Conservation (phyloP, 2,888 invertebrate genomes). For the Parascotia fuliginaria region DNA sequence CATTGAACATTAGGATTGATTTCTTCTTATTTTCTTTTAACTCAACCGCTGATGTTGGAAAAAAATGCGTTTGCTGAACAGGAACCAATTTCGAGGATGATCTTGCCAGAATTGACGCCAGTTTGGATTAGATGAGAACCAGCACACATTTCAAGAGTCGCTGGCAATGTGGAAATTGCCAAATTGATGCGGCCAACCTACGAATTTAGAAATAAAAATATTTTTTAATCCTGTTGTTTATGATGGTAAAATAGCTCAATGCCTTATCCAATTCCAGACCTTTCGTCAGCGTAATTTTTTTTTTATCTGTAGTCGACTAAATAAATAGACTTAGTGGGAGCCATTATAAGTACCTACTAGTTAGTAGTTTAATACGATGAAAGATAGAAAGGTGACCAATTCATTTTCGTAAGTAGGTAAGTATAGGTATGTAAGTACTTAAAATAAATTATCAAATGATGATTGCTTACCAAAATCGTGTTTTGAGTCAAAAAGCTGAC, state of each 20-base stretch:
- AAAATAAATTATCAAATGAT: background rate
- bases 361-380: no score
- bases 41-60: constrained; percentile 47
- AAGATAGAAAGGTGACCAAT: no score
- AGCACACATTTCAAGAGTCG: constrained; percentile 70
- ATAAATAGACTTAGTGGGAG: no score
- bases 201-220: background rate
- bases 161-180: constrained; percentile 63
- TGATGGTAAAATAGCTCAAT: no score
- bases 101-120: constrained; percentile 61
- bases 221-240: no score
- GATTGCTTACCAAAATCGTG: constrained; percentile 60
- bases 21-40: background rate
- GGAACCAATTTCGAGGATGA: constrained; percentile 66
- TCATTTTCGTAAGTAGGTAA: no score
- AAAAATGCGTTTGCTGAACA: constrained; percentile 65
- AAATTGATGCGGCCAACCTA: constrained; percentile 72
- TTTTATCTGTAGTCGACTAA: no score
- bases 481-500: constrained; percentile 57
- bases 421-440: background rate
- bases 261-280: no score
- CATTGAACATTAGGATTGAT: no score
- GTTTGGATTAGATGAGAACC: constrained; percentile 63
- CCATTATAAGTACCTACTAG: no score
- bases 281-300: no score